Conservation (phyloP, 37 sponge, comb jelly and placozoan species). For the Amphimedon queenslandica region DNA sequence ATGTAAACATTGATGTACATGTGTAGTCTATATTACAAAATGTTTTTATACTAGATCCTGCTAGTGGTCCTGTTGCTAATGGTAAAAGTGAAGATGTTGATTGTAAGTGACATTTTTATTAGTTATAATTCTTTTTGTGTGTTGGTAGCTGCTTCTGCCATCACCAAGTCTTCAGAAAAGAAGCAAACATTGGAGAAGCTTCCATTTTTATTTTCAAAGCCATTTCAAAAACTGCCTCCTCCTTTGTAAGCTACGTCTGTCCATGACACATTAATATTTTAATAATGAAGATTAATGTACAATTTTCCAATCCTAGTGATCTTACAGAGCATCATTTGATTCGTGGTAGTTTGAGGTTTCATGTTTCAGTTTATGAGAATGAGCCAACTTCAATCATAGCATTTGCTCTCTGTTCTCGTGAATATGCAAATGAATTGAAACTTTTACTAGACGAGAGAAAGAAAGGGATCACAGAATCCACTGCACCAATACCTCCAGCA, state of each 20-base stretch:
- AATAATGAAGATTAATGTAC: neutral
- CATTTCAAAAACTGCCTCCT: slow-evolving; percentile 37
- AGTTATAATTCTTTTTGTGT: too few species aligned
- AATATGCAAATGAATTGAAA: slow-evolving; percentile 56
- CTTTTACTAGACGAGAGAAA: neutral
- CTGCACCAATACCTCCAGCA: neutral
- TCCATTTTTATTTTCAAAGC: slow-evolving; percentile 2
- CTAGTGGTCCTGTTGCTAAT: too few species aligned
- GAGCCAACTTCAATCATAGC: slow-evolving; percentile 97
- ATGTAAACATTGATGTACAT: too few species aligned
- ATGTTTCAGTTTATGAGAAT: slow-evolving; percentile 85
- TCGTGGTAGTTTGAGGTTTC: slow-evolving; percentile 23
- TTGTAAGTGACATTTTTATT: too few species aligned
- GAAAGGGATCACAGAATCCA: neutral
- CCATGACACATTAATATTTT: neutral
- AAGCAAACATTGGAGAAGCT: neutral
- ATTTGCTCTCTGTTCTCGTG: slow-evolving; percentile 78
- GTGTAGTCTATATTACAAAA: too few species aligned
- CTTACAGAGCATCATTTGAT: slow-evolving; percentile 24
- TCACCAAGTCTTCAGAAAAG: neutral
- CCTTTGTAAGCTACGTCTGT: slow-evolving; percentile 13
- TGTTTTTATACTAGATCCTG: neutral
- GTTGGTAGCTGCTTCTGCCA: too few species aligned
- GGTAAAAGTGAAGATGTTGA: too few species aligned
- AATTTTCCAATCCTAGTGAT: neutral